Evolutionary conservation across 2,797 vertebrate genomes (phyloP), one percentile per base, ranked within the genome.

Genomic region (Parauchenoglanis ngamensis): DNA sequence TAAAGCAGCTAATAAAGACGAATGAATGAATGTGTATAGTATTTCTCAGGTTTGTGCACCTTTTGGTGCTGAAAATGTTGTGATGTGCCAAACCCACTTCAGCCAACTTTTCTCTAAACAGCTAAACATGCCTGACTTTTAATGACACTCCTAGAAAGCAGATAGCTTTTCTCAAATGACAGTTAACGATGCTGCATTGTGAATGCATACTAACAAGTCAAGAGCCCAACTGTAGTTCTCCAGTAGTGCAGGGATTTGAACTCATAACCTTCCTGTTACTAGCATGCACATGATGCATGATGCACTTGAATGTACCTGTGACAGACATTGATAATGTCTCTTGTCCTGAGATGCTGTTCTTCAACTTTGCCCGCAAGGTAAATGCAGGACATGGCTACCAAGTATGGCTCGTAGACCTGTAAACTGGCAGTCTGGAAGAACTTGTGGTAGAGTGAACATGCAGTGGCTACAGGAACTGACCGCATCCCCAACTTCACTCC

Each of bases 321-420:
- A 93, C 96, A 96, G 1, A 97, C 96, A 83, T 97, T 97, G 92
- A 97, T 95, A 88, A 97, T 97, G 89, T 97, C 97, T 13, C 96
- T 94, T 1, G 97, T 97, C 80, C 96, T 93, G 61, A 97, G 92
- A 91, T 97, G 97, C 87, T 98, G 97, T 87, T 98, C 97, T 92
- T 98, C 97, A 88, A 98, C 96, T 91, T 98, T 98, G 31, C 97
- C 97, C 0, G 96, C 97, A 89, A 98, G 94, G 90, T 97, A 97
- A 46, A 98, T 91, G 25, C 96, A 95, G 91, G 97, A 96, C 97
- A 97, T 97, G 81, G 97, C 97, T 35, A 98, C 96, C 73, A 97
- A 92, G 92, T 97, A 96, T 0, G 97, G 97, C 77, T 98, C 97
- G 57, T 97, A 98, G 0, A 94, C 91, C 0, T 88, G 90, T 19